Evolutionary conservation across 2,888 invertebrate species (phyloP).

Genomic region (Coenonympha arcania): DNA sequence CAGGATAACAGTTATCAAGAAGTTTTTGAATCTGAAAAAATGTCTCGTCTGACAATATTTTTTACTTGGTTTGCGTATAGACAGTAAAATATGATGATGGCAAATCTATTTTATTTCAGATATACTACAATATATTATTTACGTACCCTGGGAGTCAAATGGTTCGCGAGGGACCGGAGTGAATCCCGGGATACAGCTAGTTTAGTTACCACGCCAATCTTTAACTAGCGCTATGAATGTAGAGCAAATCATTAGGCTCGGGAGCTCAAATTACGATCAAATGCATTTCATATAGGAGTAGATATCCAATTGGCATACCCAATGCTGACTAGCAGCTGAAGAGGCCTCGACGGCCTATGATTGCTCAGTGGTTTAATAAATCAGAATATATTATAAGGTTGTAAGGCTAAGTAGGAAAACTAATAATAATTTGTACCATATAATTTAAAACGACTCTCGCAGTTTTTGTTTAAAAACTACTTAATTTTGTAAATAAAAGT

Average conservation of each 20-base stretch:
- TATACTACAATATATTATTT: no score
- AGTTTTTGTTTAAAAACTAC: no score
- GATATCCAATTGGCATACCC: neutral
- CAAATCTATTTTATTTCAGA: no score
- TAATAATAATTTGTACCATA: no score
- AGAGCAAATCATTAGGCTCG: neutral
- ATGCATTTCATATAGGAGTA: neutral
- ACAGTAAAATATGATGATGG: no score
- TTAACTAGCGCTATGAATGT: neutral
- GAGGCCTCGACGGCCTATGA: neutral
- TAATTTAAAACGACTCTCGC: no score
- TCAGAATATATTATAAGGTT: neutral
- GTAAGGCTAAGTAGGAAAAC: neutral
- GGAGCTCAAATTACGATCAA: neutral
- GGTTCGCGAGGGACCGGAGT: no score
- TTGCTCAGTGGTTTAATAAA: constrained; percentile 1
- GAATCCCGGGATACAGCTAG: neutral
- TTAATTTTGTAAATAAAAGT: no score
- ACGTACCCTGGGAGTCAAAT: no score
- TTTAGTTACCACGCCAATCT: neutral
- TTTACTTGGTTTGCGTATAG: no score
- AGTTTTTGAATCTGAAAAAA: no score
- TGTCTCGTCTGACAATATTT: no score
- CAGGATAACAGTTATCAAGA: neutral
- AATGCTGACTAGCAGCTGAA: neutral